Percentiles rank a stretch among this genome's conserved stretches.
These are phyloP conservation scores for Metallyticus violacea DNA, from an alignment of 2,888 invertebrate species.

Conservation along the genomic window DNA sequence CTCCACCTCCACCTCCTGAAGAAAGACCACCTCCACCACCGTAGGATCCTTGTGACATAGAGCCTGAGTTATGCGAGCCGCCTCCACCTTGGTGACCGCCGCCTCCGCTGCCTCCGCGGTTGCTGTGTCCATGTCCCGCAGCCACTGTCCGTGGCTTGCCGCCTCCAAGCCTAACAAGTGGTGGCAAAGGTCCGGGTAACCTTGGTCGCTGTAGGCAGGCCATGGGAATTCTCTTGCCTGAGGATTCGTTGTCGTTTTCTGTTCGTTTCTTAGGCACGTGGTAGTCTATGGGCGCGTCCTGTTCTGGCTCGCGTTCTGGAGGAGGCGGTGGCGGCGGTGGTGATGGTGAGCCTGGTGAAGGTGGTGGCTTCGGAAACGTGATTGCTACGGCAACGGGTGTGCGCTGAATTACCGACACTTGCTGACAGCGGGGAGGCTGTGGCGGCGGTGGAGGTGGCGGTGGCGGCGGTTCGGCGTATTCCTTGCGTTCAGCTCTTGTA, in stretches of 20 bases:
- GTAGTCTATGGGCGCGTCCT: constrained; percentile 87
- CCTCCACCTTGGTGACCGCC: constrained; percentile 35
- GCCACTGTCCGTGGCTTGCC: constrained; percentile 42
- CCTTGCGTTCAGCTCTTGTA: constrained; percentile 80
- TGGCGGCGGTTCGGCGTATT: constrained; percentile 57
- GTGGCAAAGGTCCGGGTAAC: not conserved
- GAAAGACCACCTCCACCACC: constrained; percentile 43
- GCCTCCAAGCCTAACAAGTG: constrained; percentile 8
- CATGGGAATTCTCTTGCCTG: constrained; percentile 40
- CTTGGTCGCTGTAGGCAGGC: constrained; percentile 41
- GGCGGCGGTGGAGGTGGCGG: constrained; percentile 26
- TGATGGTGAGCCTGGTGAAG: constrained; percentile 36
- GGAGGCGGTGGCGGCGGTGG: constrained; percentile 28
- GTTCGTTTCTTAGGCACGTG: constrained; percentile 68
- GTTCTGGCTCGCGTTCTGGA: constrained; percentile 60
- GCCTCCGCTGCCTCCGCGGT: constrained; percentile 54
- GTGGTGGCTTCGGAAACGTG: constrained; percentile 38
- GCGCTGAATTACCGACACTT: constrained; percentile 78
- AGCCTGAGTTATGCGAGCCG: constrained; percentile 33
- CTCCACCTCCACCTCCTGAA: constrained; percentile 53
- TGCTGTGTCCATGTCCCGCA: constrained; percentile 43
- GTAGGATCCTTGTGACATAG: constrained; percentile 49
- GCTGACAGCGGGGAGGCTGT: constrained; percentile 41
- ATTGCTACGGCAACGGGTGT: constrained; percentile 63
- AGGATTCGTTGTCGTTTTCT: constrained; percentile 36